phyloP scores from a whole-genome alignment of 2,113 vertebrate species.

The Coptodon rendalli region DNA sequence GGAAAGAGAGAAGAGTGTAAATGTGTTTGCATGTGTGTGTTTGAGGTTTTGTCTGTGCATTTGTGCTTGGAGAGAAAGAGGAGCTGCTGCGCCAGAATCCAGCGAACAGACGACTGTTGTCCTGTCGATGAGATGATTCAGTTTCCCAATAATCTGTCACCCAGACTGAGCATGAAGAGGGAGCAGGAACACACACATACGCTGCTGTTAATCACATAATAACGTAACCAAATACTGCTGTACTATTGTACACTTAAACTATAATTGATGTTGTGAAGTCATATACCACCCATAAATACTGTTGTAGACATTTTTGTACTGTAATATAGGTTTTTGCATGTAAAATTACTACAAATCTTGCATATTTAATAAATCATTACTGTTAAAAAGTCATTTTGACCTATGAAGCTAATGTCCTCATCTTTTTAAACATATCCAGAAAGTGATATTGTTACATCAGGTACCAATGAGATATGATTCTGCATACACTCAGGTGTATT shows the following conservation, averaged over 20 bases:
- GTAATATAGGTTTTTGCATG: fast-evolving
- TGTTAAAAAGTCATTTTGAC: neutral
- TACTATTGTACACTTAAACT: neutral
- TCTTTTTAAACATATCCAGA: neutral
- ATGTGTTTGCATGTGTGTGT: neutral
- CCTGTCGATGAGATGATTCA: slow-evolving; percentile 74
- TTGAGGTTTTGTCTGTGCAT: neutral
- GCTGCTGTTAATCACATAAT: neutral
- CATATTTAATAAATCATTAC: neutral
- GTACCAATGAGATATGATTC: neutral
- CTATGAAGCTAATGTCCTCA: neutral
- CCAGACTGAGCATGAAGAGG: neutral
- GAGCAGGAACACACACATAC: neutral
- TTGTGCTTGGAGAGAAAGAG: neutral
- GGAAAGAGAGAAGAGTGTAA: slow-evolving; percentile 44
- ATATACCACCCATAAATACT: neutral
- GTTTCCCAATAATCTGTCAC: neutral
- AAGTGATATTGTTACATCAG: neutral
- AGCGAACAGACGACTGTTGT: slow-evolving; percentile 17
- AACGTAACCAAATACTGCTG: neutral
- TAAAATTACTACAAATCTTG: fast-evolving
- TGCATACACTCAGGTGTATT: fast-evolving
- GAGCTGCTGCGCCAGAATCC: slow-evolving; percentile 76
- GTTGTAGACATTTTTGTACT: neutral
- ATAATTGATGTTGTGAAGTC: neutral